Percentiles rank a stretch among this genome's conserved stretches.
Evolutionary conservation across 2,797 vertebrate genomes (phyloP).

Genomic region (Margarornis squamiger): DNA sequence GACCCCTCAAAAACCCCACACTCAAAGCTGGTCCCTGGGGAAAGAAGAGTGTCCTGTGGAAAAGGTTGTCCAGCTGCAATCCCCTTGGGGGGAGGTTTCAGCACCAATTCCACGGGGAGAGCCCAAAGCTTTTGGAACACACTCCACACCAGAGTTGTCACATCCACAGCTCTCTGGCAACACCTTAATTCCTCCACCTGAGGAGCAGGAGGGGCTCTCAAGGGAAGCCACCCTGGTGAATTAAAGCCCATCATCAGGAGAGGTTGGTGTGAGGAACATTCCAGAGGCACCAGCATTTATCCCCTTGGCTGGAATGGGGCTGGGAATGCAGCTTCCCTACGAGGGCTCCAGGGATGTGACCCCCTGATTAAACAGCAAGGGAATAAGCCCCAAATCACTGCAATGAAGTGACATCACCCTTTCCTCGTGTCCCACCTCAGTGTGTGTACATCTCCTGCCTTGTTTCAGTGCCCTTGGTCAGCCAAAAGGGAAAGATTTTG

Average conservation of each 20-base stretch:
- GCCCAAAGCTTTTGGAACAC: neutral
- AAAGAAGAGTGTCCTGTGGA: neutral
- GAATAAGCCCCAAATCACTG: constrained; percentile 66
- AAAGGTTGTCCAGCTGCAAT: neutral
- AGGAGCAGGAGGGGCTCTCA: too few relatives aligned
- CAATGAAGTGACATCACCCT: constrained; percentile 79
- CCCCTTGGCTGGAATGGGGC: neutral
- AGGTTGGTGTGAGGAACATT: neutral
- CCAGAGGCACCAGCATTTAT: neutral
- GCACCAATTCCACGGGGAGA: neutral
- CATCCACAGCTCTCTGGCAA: neutral
- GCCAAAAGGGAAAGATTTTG: neutral
- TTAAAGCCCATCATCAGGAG: neutral
- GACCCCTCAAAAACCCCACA: neutral
- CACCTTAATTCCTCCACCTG: too few relatives aligned
- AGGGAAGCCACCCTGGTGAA: too few relatives aligned
- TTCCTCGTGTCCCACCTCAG: constrained; percentile 50
- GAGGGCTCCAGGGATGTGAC: constrained; percentile 57
- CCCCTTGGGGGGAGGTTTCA: neutral
- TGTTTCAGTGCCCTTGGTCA: constrained; percentile 54
- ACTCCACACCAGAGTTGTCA: neutral
- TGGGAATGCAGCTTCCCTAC: constrained; percentile 10
- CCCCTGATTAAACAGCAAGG: constrained; percentile 74
- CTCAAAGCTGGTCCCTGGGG: neutral
- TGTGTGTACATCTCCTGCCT: constrained; percentile 68